Base-by-base conservation (phyloP, 1,140 invertebrate species). In the Lanistes nyassanus region DNA sequence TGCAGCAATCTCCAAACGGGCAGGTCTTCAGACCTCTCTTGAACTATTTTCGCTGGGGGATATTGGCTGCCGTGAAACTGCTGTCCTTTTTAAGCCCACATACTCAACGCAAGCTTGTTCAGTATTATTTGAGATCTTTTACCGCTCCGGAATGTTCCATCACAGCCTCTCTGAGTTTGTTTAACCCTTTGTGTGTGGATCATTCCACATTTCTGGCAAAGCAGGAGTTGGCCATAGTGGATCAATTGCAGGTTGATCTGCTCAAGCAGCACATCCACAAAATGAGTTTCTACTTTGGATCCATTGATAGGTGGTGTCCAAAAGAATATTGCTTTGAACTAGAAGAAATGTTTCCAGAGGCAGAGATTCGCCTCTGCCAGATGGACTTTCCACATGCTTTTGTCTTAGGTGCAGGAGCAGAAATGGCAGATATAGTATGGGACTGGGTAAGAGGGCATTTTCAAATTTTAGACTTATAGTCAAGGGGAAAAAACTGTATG, bases 221-320 rank as follows among this genome's bases (percentile, higher is more conserved):
- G 60, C 76, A 86, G 47, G 91, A 91, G 79, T 87, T 91, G 82
- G 80, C 86, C 16, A 79, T 79, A 37, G 90, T 91, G 5, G 80
- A 71, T 1, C 78, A 87, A n/a, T 78, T 90, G 36, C 88, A 91
- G 70, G 79, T 82, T 55, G 83, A 85, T 21, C 76, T 84, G 9
- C 81, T 91, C n/a, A 73, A 81, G n/a, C 82, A 78, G 29, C 80
- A 90, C 77, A 64, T 87, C 31, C 62, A 83, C 26, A 87, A 93
- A 76, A 82, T 96, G 0, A 93, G 92, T 80, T 91, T 95, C 37
- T 95, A 95, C 85, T 96, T 95, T 88, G 94, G 94, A 0, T 86
- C 90, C 11, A 91, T 83, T 11, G 95, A 96, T 86, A 90, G 91
- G 1, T 97, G 95, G 95, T 92, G 92, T 74, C 95, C 95, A 0